Base-by-base conservation (phyloP, 1,140 invertebrate genomes). In the Trigoniulus corallinus region DNA sequence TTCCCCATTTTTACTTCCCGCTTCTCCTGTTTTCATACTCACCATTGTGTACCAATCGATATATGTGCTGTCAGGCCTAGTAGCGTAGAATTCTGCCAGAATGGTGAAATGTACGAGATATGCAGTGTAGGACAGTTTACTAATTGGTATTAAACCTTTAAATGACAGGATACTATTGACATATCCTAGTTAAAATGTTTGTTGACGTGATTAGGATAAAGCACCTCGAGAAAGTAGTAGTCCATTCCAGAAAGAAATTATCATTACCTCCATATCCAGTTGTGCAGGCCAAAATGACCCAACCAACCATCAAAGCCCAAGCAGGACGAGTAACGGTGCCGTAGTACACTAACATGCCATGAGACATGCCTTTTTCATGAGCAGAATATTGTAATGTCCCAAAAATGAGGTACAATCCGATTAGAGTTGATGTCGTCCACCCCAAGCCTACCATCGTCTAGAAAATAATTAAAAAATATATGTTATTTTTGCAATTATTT, bases 81-180 rank as follows among this genome's bases (percentile, higher is more conserved):
- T 7, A 15, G 29, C 37, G 15, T 34, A 34, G 29, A 7, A 34
- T 7, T 7, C 29, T 52, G 48, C 54, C 26, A 66, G 61, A 25
- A 64, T 75, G 52, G 85, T 76, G 7, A 85, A 60, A 54, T 71
- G 68, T 13, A 69, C 51, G 4, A 71, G 57, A 50, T 71, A 71
- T 13, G 63, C 60, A 25, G 56, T 57, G 50, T 68, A 71, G 7
- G 67, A 67, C 21, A 70, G 54, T 44, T 66, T 55, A 40, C 62
- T 63, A 10, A 71, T 53, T 1, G 67, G 66, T 7, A 66, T 58
- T 12, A 62, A 53, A 42, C 63, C 68, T 69, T 51, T 34, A 48
- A 44, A 13, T 7, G 7, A 7, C 15, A 34, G 15, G 7, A 34
- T 34, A 7, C 15, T 34, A 15, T 15, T 15, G 15, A 34, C 15